Evolutionary conservation across 2,797 vertebrate species (phyloP).

Genomic region (Neostethus bicornis): DNA sequence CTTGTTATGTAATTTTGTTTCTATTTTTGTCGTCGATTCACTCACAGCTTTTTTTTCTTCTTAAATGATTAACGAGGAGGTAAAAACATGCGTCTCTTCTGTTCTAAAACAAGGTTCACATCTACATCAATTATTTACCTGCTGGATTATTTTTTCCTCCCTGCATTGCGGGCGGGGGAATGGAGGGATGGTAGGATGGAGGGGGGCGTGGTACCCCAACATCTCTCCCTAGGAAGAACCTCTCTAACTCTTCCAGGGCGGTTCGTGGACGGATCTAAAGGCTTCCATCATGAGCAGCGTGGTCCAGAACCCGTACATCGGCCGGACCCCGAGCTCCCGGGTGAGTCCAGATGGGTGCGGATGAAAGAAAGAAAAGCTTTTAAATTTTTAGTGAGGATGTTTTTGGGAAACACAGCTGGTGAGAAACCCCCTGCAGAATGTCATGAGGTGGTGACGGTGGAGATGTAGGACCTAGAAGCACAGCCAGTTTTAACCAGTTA

Average conservation of each 20-base stretch:
- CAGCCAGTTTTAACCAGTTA: no score
- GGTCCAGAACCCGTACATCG: constrained; percentile 74
- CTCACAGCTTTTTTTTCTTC: no score
- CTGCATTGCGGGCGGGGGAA: constrained; percentile 75
- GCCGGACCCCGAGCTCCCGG: constrained; percentile 73
- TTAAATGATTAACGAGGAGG: not conserved
- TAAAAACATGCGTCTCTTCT: constrained; percentile 33
- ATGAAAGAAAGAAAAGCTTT: not conserved
- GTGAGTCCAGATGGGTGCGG: constrained; percentile 78
- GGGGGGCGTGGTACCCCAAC: no score
- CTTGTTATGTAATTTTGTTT: no score
- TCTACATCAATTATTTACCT: constrained; percentile 89
- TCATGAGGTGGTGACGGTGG: no score
- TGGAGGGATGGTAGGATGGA: constrained; percentile 75
- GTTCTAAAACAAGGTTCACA: constrained; percentile 80
- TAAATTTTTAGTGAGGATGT: constrained; percentile 36
- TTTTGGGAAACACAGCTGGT: no score
- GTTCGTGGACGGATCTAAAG: constrained; percentile 7
- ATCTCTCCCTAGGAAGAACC: no score
- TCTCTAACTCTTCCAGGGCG: constrained; percentile 17
- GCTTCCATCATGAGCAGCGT: constrained; percentile 70
- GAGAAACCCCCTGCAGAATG: no score
- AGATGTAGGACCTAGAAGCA: no score
- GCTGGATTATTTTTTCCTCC: constrained; percentile 68
- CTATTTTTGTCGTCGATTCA: no score